Evolutionary conservation across 2,888 invertebrate species (phyloP), one percentile per base, ranked within the genome.

Genomic region (Autographa gamma): DNA sequence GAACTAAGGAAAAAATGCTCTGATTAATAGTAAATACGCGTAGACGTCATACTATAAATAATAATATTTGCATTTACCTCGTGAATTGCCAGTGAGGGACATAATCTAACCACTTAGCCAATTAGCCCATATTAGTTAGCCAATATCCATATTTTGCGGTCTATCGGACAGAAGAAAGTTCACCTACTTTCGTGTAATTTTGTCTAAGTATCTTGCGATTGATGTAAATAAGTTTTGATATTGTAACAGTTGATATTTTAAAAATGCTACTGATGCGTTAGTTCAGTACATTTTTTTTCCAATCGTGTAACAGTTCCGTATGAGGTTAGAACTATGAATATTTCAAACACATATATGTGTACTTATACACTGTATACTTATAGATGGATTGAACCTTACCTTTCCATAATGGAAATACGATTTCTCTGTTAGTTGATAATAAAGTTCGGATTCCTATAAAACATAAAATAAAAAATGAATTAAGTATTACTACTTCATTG

Each of bases 71-170:
- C 48, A 71, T 60, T 80, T 67, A 43, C 56, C 54, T 61, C 48
- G 38, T 65, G 64, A 76, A 66, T 79, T 64, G 32, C 14, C 16
- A n/a, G 16, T 58, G 31, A 41, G 18, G 8, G 38, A 34, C 43
- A 18, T 62, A 64, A 71, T 70, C 66, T 62, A 16, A 59, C 31
- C 62, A 60, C 64, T 76, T 71, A 59, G 34, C 16, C 54, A 66
- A 76, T 74, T 61, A 61, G 43, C 32, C 43, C 61, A 60, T 63
- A 38, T 63, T 43, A 32, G 48, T 25, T 52, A 56, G 60, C 54
- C 62, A 52, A 58, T 56, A 67, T 58, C 56, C 19, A 67, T 67
- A 80, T 63, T 80, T 65, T 68, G 72, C 56, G 64, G 58, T 58
- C 25, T 38, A 19, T 52, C 52, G 19, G 32, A 25, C 34, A 34